Evolutionary conservation across 1,140 invertebrate genomes (phyloP).

Genomic region (Anadara kagoshimensis): DNA sequence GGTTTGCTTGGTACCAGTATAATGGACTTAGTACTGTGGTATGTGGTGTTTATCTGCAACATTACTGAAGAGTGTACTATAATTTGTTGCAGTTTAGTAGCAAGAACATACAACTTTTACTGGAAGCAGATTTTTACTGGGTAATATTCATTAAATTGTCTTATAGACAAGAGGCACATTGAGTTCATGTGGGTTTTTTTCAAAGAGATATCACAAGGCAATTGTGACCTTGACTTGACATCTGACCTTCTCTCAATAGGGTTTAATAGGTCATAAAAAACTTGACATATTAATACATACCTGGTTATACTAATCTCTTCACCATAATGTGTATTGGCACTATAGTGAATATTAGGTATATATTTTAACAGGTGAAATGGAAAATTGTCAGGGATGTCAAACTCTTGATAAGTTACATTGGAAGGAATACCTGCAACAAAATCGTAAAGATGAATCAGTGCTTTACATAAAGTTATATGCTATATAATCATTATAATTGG

Average conservation of each 20-base stretch:
- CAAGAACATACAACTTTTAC: too few species aligned
- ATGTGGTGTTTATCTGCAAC: too few species aligned
- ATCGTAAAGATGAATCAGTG: too few species aligned
- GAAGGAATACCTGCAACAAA: constrained; percentile 58
- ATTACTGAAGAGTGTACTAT: too few species aligned
- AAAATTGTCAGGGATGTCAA: constrained; percentile 62
- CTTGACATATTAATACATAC: not conserved
- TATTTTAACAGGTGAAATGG: constrained; percentile 61
- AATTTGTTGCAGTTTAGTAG: too few species aligned
- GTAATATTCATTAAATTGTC: not conserved
- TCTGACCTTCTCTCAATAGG: not conserved
- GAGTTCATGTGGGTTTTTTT: not conserved
- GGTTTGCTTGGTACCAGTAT: too few species aligned
- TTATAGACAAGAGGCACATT: not conserved
- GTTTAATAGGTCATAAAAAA: not conserved
- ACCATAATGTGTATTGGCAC: constrained; percentile 19
- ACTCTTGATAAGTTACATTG: constrained; percentile 72
- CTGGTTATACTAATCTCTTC: not conserved
- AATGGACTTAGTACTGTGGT: too few species aligned
- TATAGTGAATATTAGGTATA: constrained; percentile 62
- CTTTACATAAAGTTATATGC: too few species aligned
- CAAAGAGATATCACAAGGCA: not conserved
- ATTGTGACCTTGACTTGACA: not conserved
- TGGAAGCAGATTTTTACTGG: too few species aligned
- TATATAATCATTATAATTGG: too few species aligned